phyloP scores from a whole-genome alignment of 2,113 vertebrate genomes.

The Nipponia nippon region DNA sequence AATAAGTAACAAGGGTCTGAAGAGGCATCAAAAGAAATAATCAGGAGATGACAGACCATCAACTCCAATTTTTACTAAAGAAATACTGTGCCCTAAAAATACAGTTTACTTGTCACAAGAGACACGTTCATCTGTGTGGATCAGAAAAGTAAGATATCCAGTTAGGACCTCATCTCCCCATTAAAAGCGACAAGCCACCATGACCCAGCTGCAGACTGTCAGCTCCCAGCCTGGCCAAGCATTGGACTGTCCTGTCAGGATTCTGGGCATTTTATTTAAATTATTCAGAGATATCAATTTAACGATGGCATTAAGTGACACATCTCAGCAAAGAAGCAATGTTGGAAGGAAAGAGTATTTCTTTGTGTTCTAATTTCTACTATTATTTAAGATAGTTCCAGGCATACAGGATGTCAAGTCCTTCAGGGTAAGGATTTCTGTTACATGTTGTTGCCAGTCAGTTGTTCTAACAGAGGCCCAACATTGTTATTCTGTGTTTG shows the following conservation, averaged over 20 bases:
- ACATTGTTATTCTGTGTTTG: background rate
- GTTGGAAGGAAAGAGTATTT: background rate
- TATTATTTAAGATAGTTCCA: background rate
- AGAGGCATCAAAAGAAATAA: background rate
- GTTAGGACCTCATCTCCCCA: background rate
- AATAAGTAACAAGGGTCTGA: background rate
- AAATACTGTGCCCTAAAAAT: background rate
- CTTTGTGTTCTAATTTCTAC: background rate
- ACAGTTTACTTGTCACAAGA: background rate
- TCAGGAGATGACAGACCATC: background rate
- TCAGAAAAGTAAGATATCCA: background rate
- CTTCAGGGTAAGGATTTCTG: background rate
- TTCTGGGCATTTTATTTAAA: background rate
- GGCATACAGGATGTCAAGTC: background rate
- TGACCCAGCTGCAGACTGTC: background rate
- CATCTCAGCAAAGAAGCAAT: background rate
- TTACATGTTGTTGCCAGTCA: background rate
- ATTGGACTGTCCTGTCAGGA: background rate
- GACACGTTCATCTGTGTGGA: background rate
- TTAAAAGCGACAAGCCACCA: background rate
- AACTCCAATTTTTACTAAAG: background rate
- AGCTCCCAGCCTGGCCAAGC: background rate
- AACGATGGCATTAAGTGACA: background rate
- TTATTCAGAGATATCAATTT: background rate
- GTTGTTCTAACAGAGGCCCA: background rate